These are phyloP conservation scores for Enteromius viviparus DNA, from an alignment of 2,797 vertebrate genomes.

Conservation along the genomic window DNA sequence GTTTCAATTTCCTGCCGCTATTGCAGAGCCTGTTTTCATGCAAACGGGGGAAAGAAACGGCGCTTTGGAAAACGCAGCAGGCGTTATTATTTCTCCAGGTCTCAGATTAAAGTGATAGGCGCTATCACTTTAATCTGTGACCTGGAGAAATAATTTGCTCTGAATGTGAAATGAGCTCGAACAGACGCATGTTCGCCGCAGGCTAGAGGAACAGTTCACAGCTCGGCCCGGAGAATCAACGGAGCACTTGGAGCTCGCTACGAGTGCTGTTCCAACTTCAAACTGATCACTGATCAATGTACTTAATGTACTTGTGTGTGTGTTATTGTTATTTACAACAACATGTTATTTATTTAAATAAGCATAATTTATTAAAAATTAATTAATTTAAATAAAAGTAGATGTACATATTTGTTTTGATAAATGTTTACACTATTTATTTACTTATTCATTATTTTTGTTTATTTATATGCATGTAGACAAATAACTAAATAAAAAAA, in stretches of 20 bases:
- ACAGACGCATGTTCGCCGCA: not conserved
- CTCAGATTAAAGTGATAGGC: not conserved
- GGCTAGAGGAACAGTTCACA: not conserved
- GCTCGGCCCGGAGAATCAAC: not conserved
- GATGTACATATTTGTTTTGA: too few species aligned
- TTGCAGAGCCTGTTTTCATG: slow-evolving; percentile 60
- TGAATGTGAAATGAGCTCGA: slow-evolving; percentile 56
- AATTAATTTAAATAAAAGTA: too few species aligned
- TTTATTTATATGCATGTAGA: too few species aligned
- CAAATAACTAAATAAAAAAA: too few species aligned
- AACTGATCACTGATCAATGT: not conserved
- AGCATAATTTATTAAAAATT: too few species aligned
- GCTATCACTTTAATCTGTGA: slow-evolving; percentile 60
- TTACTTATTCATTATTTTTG: too few species aligned
- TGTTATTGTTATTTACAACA: too few species aligned
- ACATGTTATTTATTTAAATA: too few species aligned
- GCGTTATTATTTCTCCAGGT: too few species aligned
- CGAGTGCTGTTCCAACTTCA: not conserved
- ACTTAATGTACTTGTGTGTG: not conserved
- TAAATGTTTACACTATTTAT: too few species aligned
- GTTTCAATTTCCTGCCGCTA: slow-evolving; percentile 64
- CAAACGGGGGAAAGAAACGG: slow-evolving; percentile 19
- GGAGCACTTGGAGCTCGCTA: not conserved
- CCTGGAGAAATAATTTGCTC: slow-evolving; percentile 59
- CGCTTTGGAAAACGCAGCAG: slow-evolving; percentile 12